Conservation (phyloP, 2,113 vertebrate genomes). For the Pipa parva region DNA sequence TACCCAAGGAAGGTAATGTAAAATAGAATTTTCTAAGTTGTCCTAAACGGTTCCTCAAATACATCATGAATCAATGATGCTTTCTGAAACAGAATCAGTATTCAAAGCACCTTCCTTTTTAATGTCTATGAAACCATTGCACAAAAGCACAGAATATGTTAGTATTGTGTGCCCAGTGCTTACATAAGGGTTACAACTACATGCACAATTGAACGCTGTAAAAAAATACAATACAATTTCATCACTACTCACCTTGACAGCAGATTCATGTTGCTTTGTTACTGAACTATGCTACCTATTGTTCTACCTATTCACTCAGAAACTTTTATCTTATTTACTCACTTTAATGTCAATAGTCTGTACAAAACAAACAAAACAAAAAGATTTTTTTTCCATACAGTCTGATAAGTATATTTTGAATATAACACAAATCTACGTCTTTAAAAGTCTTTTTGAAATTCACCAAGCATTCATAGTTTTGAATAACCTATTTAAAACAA, state of each 20-base stretch:
- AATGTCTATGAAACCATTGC: not conserved
- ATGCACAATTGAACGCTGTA: not conserved
- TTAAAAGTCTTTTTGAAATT: too few relatives aligned
- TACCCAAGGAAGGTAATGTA: constrained; percentile 49
- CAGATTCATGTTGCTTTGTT: not conserved
- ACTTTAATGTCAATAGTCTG: not conserved
- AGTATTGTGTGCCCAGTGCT: not conserved
- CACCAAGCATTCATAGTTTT: too few relatives aligned
- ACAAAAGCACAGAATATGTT: too few relatives aligned
- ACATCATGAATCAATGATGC: constrained; percentile 37
- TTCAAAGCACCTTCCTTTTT: not conserved
- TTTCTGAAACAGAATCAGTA: constrained; percentile 40
- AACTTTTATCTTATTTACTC: not conserved
- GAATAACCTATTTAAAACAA: too few relatives aligned
- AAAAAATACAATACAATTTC: too few relatives aligned
- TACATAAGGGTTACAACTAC: not conserved
- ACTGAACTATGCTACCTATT: not conserved
- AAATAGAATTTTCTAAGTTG: constrained; percentile 35
- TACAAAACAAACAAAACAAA: too few relatives aligned
- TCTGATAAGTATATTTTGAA: too few relatives aligned
- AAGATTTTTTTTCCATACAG: too few relatives aligned
- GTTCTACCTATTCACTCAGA: not conserved
- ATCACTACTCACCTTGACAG: not conserved
- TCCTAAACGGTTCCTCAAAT: constrained; percentile 34
- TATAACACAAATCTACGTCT: too few relatives aligned